These are phyloP conservation scores for Panulirus ornatus DNA, from an alignment of 1,140 invertebrate species.

Conservation along the genomic window DNA sequence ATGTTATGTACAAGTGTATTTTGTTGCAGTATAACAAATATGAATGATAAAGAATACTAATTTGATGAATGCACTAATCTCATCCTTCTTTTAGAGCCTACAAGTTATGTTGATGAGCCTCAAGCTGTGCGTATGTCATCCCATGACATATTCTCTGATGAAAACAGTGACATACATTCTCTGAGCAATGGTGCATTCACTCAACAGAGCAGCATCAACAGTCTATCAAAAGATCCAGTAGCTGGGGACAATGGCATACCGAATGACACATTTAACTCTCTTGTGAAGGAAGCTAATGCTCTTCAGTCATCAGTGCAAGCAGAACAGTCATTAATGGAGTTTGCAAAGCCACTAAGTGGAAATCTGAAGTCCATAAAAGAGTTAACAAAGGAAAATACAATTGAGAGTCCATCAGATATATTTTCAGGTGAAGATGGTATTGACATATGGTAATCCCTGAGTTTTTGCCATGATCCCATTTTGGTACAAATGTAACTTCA, in stretches of 20 bases:
- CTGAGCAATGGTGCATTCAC: background rate
- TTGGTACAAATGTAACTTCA: no score
- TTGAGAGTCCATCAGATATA: conserved; percentile 45
- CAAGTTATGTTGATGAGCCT: background rate
- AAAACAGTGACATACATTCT: background rate
- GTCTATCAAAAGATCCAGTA: background rate
- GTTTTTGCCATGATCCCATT: no score
- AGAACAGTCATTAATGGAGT: background rate
- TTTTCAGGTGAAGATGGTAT: conserved; percentile 4
- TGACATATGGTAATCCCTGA: conserved; percentile 24
- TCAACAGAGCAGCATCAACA: background rate
- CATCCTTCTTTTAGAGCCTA: background rate
- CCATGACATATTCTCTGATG: background rate
- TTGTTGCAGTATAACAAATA: no score
- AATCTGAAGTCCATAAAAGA: background rate
- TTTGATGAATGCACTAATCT: no score
- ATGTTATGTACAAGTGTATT: no score
- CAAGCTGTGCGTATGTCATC: background rate
- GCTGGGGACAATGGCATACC: background rate
- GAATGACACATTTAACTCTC: background rate
- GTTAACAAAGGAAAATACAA: conserved; percentile 23
- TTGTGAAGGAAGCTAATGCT: background rate
- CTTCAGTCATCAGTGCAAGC: background rate
- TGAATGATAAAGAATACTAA: no score
- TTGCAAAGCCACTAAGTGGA: background rate